Evolutionary conservation across 2,888 invertebrate genomes (phyloP).

Genomic region (Ochropacha duplaris): DNA sequence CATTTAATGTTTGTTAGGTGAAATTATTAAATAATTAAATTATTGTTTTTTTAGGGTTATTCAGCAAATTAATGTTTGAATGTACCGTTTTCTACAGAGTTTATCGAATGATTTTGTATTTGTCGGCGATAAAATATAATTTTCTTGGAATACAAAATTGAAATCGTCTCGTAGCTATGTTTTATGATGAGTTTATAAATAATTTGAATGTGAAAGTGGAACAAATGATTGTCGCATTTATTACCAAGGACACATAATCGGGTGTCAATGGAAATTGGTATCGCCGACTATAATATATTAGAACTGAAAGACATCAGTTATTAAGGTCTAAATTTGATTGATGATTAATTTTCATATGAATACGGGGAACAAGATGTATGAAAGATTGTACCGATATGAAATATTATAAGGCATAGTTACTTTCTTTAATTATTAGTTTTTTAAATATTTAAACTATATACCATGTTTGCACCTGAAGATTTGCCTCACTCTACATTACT

Average conservation of each 20-base stretch:
- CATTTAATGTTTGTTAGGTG: not conserved
- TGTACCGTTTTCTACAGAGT: not conserved
- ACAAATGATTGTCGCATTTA: not conserved
- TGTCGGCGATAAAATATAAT: not conserved
- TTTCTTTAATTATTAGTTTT: no score
- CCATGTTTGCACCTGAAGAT: no score
- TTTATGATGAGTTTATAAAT: not conserved
- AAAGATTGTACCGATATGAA: not conserved
- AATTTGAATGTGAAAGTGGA: not conserved
- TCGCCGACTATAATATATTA: not conserved
- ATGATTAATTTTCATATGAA: not conserved
- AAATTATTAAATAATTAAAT: not conserved
- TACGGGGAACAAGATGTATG: not conserved
- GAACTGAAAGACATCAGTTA: not conserved
- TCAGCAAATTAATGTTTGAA: not conserved
- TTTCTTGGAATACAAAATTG: not conserved
- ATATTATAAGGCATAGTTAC: not conserved
- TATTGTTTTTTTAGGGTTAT: not conserved
- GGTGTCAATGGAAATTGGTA: not conserved
- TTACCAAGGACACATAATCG: not conserved
- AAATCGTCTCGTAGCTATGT: not conserved
- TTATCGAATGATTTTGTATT: not conserved
- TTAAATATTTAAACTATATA: no score
- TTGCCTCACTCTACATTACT: no score
- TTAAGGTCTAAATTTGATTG: not conserved